Base-by-base conservation (phyloP, 2,113 vertebrate genomes). In the Hydrochoerus hydrochaeris region DNA sequence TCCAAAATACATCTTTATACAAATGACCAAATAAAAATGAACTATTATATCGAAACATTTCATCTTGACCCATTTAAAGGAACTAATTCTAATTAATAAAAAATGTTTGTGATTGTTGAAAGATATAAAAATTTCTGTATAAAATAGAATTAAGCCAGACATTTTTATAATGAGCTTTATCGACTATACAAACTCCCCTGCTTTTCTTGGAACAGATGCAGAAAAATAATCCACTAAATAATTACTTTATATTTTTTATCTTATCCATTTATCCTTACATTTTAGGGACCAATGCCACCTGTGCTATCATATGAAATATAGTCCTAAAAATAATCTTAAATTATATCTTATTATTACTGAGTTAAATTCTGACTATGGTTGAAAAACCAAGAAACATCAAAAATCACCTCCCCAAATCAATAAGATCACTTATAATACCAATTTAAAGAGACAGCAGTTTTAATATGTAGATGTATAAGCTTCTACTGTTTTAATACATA, bases 261-360 rank as follows among this genome's bases (percentile, higher is more conserved):
- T 58, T 62, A 60, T 7, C 1, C 46, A 62, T 65, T 95, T 22
- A 77, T 26, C 41, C 13, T 84, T 88, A 30, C 2, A n/a, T 13
- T 75, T 87, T 80, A 83, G 32, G 20, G 7, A 91, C 88, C 30
- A 32, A 20, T 67, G 3, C 12, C 38, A 88, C 16, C 22, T 84
- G 6, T 87, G 38, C 14, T 87, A 84, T 69, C 73, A 63, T n/a
- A 91, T 96, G 81, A 96, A 93, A 2, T 78, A 63, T 57, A 94
- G 57, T 5, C 7, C 41, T 65, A 91, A 80, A 19, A 85, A 35
- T 92, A 85, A 78, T 91, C 73, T 57, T 52, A 89, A 91, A 93
- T 65, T 73, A 52, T 13, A 54, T 80, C 91, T 88, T 73, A 26
- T 38, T 52, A 77, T 81, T 46, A 85, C 12, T 89, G 88, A 89